These are phyloP conservation scores for Halichoeres trimaculatus DNA, from an alignment of 2,113 vertebrate genomes.

Conservation along the genomic window DNA sequence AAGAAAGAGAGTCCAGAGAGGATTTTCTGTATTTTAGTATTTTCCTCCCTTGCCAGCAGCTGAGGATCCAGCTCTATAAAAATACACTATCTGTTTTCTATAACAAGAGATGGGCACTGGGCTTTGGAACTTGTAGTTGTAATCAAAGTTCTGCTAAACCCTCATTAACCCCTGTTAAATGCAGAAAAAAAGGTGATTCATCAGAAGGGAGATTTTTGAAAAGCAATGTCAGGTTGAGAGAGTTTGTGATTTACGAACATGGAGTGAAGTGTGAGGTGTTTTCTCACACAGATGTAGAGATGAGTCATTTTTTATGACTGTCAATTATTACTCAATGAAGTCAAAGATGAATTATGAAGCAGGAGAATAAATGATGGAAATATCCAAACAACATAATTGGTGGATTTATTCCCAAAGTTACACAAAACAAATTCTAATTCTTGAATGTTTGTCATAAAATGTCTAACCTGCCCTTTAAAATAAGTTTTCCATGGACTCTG, in stretches of 20 bases:
- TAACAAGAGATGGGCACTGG: slow-evolving; percentile 21
- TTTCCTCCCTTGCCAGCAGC: slow-evolving; percentile 4
- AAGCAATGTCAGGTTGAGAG: slow-evolving; percentile 10
- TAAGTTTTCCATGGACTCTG: not conserved
- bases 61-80: slow-evolving; percentile 9
- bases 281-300: too few relatives aligned
- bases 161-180: slow-evolving; percentile 52
- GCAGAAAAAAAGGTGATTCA: slow-evolving; percentile 38
- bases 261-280: not conserved
- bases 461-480: too few relatives aligned
- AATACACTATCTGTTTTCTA: slow-evolving; percentile 1
- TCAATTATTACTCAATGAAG: not conserved
- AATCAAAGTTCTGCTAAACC: slow-evolving; percentile 36
- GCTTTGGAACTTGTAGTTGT: slow-evolving; percentile 25
- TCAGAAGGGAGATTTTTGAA: slow-evolving; percentile 24
- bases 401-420: too few relatives aligned
- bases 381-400: too few relatives aligned
- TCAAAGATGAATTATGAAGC: not conserved
- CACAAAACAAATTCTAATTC: too few relatives aligned
- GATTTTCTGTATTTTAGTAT: slow-evolving; percentile 17
- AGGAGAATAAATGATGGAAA: not conserved
- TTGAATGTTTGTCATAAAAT: not conserved
- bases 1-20: slow-evolving; percentile 19
- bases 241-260: not conserved
- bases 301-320: not conserved